A percentile compares a stretch with the other conserved stretches of the same genome.
phyloP scores from a whole-genome alignment of 2,888 invertebrate species.

The Merodon equestris region DNA sequence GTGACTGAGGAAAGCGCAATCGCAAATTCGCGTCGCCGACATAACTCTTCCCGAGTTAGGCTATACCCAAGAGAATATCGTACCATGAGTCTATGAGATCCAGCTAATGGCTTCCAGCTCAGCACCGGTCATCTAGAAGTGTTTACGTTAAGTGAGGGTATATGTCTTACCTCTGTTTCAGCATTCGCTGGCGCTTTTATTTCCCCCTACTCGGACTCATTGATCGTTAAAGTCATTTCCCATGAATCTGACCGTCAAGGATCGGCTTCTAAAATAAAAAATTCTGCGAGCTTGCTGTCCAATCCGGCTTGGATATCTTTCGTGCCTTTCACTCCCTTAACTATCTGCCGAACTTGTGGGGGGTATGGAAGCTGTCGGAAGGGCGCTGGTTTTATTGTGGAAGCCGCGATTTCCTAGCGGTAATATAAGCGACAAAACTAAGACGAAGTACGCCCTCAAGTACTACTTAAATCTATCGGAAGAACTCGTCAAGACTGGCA shows the following conservation, averaged over 20 bases:
- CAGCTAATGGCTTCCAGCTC: conserved; percentile 97
- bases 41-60: conserved; percentile 95
- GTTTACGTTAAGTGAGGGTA: conserved; percentile 97
- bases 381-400: conserved; percentile 98
- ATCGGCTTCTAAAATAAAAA: conserved; percentile 98
- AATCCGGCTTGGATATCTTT: conserved; percentile 99
- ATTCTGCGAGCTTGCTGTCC: conserved; percentile 97
- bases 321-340: conserved; percentile 99
- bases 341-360: conserved; percentile 97
- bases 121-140: conserved; percentile 99
- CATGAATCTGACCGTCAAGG: conserved; percentile 93
- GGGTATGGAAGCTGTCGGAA: conserved; percentile 98
- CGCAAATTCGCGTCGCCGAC: conserved; percentile 97
- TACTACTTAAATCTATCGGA: conserved; percentile 97
- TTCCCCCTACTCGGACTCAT: conserved; percentile 98
- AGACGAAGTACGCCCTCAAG: conserved; percentile 96
- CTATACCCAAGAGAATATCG: conserved; percentile 92
- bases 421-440: conserved; percentile 94
- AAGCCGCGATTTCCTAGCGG: conserved; percentile 99
- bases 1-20: conserved; percentile 99
- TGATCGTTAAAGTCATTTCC: conserved; percentile 96
- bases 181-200: conserved; percentile 98
- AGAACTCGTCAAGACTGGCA: conserved; percentile 98
- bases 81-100: conserved; percentile 93
- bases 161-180: conserved; percentile 98